Evolutionary conservation across 2,888 invertebrate genomes (phyloP), one percentile per base, ranked within the genome.

Genomic region (Bugula neritina): DNA sequence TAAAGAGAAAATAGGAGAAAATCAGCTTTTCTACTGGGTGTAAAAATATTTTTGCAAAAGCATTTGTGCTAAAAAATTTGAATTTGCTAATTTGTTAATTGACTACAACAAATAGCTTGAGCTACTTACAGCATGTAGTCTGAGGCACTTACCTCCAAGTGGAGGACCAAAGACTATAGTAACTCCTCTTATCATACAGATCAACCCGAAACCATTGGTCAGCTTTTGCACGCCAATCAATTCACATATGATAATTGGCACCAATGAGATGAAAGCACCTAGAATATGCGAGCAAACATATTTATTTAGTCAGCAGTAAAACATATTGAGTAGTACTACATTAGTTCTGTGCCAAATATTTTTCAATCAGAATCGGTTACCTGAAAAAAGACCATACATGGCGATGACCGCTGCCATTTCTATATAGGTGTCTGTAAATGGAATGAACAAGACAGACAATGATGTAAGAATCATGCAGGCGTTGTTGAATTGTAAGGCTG

Each of bases 231-330:
- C 87, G 0, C 98, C 98, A 69, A 99, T 88, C 54, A 98, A 88
- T 84, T 99, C 97, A 77, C 97, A 96, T 74, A 99, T 88, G 81
- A 98, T 95, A 82, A 98, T 97, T 70, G 98, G 98, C 57, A 97
- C 98, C 73, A 99, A 87, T 13, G 97, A 96, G 81, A 99, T 96
- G 86, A 94, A 98, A 74, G 96, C 96, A 75, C 97, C 94, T 94
- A 87, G 81, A 69, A 69, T 5, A 69, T 34, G 71, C 55, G 1
- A 72, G 21, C 13, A 52, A 21, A 52, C 13, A 21, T n/a, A n/a
- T n/a, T n/a, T n/a, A n/a, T n/a, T n/a, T n/a, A n/a, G n/a, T n/a
- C n/a, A n/a, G n/a, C n/a, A n/a, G n/a, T n/a, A n/a, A n/a, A n/a
- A n/a, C n/a, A n/a, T n/a, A n/a, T n/a, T n/a, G n/a, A n/a, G n/a